Percentiles rank a stretch among this genome's conserved stretches.
phyloP scores from a whole-genome alignment of 2,113 vertebrate species.

The Laticauda colubrina region DNA sequence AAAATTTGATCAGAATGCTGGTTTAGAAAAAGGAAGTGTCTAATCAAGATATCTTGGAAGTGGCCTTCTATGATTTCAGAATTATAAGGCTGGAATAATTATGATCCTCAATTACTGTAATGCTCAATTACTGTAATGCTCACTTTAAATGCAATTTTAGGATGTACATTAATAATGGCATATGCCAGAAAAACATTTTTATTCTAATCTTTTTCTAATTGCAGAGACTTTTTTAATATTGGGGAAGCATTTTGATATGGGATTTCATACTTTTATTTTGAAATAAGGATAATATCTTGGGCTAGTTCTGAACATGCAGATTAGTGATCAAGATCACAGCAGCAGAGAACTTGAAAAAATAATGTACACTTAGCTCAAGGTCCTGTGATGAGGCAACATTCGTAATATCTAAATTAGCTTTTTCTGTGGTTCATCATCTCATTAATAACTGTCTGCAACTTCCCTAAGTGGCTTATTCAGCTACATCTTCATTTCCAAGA shows the following conservation, averaged over 20 bases:
- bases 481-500: neutral
- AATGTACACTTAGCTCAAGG: neutral
- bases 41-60: neutral
- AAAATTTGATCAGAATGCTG: neutral
- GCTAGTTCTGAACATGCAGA: neutral
- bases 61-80: neutral
- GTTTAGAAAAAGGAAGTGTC: neutral
- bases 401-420: neutral
- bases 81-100: neutral
- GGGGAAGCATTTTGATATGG: neutral
- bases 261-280: neutral
- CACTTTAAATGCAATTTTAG: neutral
- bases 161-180: neutral
- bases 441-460: neutral
- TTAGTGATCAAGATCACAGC: neutral
- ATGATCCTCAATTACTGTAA: neutral
- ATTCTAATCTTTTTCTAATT: neutral
- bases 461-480: neutral
- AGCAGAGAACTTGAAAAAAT: neutral
- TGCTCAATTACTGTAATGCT: neutral
- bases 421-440: neutral
- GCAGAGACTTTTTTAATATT: neutral
- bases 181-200: neutral
- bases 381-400: neutral
- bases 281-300: neutral